Percentiles rank a stretch among this genome's conserved stretches.
Conservation (phyloP, 1,140 invertebrate species). For the Charaxes varanes region DNA sequence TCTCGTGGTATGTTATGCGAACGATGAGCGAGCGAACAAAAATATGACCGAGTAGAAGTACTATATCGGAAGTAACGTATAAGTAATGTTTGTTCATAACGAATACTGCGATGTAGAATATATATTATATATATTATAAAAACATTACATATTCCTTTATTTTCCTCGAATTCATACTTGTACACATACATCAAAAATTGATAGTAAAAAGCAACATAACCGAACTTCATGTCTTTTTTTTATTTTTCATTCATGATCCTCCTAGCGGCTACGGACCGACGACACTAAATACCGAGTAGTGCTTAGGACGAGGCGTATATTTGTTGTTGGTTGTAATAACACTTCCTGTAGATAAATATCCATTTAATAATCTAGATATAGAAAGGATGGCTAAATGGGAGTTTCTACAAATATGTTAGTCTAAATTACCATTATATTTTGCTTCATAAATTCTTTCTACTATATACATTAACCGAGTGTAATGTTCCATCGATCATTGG, state of each 20-base stretch:
- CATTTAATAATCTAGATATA: too few species aligned
- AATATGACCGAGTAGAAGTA: conserved; percentile 62
- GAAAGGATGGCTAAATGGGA: too few species aligned
- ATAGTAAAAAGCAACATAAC: conserved; percentile 74
- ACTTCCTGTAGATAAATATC: too few species aligned
- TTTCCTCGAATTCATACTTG: conserved; percentile 71
- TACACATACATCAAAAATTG: conserved; percentile 73
- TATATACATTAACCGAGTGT: too few species aligned
- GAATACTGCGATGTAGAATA: conserved; percentile 71
- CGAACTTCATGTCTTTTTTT: conserved; percentile 61
- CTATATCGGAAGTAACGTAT: conserved; percentile 61
- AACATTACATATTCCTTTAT: conserved; percentile 70
- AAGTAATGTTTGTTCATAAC: conserved; percentile 71
- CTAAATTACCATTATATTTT: too few species aligned
- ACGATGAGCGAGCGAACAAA: conserved; percentile 65
- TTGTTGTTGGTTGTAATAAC: too few species aligned
- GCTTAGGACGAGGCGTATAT: too few species aligned
- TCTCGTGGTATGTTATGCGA: conserved; percentile 51
- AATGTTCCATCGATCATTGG: too few species aligned
- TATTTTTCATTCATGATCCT: conserved; percentile 26
- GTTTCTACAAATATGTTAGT: too few species aligned
- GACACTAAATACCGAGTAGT: too few species aligned
- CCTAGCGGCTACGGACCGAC: too few species aligned
- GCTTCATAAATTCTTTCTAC: too few species aligned
- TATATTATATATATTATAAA: conserved; percentile 52